Conservation (phyloP, 2,888 invertebrate species). For the Plemyria rubiginata region DNA sequence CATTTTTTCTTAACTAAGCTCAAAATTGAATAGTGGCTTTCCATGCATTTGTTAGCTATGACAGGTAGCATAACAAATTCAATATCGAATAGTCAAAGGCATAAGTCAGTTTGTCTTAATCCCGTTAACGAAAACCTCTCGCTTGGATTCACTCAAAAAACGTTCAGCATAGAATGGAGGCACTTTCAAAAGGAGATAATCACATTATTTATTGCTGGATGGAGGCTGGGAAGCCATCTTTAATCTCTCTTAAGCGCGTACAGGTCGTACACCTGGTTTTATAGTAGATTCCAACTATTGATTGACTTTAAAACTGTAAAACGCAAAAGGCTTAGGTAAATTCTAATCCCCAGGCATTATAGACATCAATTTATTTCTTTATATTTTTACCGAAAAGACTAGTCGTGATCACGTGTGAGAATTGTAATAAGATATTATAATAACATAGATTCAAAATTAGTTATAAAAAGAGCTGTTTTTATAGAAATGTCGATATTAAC, state of each 20-base stretch:
- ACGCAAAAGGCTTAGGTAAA: constrained; percentile 12
- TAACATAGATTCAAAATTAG: not conserved
- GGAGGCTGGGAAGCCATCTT: constrained; percentile 68
- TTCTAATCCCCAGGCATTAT: not conserved
- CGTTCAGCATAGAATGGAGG: constrained; percentile 64
- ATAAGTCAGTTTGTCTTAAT: constrained; percentile 55
- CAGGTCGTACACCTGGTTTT: constrained; percentile 63
- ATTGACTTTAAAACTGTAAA: constrained; percentile 68
- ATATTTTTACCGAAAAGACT: no score
- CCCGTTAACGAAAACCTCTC: constrained; percentile 67
- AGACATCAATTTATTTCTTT: no score
- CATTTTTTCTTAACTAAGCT: constrained; percentile 23
- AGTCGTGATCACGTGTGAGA: no score
- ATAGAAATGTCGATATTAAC: constrained; percentile 29
- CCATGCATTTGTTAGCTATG: constrained; percentile 38
- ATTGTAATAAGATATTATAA: constrained; percentile 22
- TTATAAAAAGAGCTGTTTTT: constrained; percentile 24
- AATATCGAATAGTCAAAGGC: constrained; percentile 33
- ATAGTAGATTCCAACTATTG: constrained; percentile 76
- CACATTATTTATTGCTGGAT: constrained; percentile 78
- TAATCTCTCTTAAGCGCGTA: constrained; percentile 78
- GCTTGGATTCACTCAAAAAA: constrained; percentile 68
- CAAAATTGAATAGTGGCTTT: constrained; percentile 37
- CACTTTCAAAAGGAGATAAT: constrained; percentile 79
- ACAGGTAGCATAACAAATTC: constrained; percentile 46